Evolutionary conservation across 2,113 vertebrate species (phyloP), one percentile per base, ranked within the genome.

Genomic region (Dipodomys spectabilis): DNA sequence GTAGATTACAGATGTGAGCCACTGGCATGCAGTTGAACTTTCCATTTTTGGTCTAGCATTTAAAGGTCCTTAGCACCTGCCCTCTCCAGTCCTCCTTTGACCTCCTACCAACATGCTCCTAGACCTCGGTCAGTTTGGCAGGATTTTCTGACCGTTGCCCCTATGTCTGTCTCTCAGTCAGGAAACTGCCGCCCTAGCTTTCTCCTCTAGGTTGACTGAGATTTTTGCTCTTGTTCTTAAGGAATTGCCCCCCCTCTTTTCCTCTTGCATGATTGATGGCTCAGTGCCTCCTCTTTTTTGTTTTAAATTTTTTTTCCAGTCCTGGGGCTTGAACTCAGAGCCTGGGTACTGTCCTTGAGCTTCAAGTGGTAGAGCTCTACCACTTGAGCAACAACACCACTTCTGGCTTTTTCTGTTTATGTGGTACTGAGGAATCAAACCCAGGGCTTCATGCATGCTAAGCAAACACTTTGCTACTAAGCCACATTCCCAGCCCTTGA

Each of bases 71-170:
- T 0, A 53, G 8, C 57, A 9, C 74, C 49, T 80, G 13, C 19
- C n/a, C 27, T 89, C n/a, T 93, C 35, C 81, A 89, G 57, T 20
- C 35, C 68, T 12, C 35, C 22, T 16, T 82, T 82, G 92, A 71
- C 73, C 16, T 64, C 91, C 27, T 91, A 88, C 10, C 16, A 53
- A 82, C 22, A 16, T 73, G 53, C 45, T 62, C 39, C 39, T 60
- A 86, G 94, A 6, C 18, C 39, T 71, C 20, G 64, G 23, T 35
- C 7, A 12, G 20, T 74, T 23, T 86, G 44, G 15, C 13, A 80
- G 10, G 79, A 35, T 62, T 90, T 88, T 80, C 11, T 53, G 49
- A 53, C 87, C 72, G 13, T 69, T 86, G 23, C 35, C 60, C 22
- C 39, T 39, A 45, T 69, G 62, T 19, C 12, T 73, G 28, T 67